Percentiles rank a stretch among this genome's conserved stretches.
Conservation (phyloP, 1,140 invertebrate species). For the Sitophilus oryzae region DNA sequence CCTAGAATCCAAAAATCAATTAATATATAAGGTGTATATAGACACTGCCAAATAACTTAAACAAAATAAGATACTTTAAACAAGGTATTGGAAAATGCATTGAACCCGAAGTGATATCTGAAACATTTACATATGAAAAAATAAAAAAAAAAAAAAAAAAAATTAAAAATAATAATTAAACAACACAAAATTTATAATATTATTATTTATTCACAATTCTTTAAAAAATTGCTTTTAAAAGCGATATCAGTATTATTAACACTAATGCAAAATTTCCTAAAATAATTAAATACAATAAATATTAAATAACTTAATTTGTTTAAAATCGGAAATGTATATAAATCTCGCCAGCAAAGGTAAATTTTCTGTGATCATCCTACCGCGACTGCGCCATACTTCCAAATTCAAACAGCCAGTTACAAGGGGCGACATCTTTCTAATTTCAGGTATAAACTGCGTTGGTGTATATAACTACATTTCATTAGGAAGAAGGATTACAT, state of each 20-base stretch:
- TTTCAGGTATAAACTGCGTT: too few relatives aligned
- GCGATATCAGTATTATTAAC: conserved; percentile 43
- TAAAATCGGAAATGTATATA: conserved; percentile 34
- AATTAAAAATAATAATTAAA: conserved; percentile 23
- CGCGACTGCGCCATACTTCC: too few relatives aligned
- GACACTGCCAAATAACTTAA: too few relatives aligned
- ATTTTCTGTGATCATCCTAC: too few relatives aligned
- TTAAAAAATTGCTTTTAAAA: conserved; percentile 42
- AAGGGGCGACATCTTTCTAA: too few relatives aligned
- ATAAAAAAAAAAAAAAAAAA: conserved; percentile 40
- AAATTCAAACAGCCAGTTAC: conserved; percentile 9
- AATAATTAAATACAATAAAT: conserved; percentile 41
- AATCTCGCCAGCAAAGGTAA: too few relatives aligned
- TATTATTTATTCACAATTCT: conserved; percentile 37
- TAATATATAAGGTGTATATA: too few relatives aligned
- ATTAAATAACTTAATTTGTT: conserved; percentile 37
- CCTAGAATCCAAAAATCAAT: too few relatives aligned
- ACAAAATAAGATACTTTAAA: too few relatives aligned
- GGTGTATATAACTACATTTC: neutral
- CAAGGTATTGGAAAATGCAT: too few relatives aligned
- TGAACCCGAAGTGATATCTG: too few relatives aligned
- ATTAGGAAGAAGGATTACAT: neutral
- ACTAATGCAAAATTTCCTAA: conserved; percentile 43
- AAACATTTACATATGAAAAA: too few relatives aligned
- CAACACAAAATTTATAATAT: conserved; percentile 15